phyloP scores from a whole-genome alignment of 23 tunicate species.

The Trididemnum clinides region DNA sequence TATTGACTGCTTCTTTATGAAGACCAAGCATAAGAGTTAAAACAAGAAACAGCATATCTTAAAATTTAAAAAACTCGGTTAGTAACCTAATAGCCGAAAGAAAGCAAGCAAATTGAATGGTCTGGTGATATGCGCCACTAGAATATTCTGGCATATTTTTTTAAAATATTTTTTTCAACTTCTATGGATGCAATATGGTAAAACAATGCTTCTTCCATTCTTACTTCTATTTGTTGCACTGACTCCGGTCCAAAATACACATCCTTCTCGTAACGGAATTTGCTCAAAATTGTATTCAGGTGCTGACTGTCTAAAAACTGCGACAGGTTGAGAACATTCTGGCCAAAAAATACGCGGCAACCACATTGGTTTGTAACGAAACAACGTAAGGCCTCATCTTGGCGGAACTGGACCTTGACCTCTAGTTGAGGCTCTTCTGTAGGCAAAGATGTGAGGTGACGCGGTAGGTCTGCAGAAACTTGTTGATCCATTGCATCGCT shows the following conservation, averaged over 20 bases:
- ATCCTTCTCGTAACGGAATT: constrained; percentile 32
- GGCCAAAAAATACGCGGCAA: constrained; percentile 71
- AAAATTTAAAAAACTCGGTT: too few relatives aligned
- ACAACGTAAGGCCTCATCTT: constrained; percentile 36
- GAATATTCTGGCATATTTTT: too few relatives aligned
- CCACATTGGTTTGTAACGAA: constrained; percentile 54
- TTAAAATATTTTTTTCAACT: too few relatives aligned
- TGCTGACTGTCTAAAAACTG: constrained; percentile 57
- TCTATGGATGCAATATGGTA: too few relatives aligned
- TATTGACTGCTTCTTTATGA: too few relatives aligned
- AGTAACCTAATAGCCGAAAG: too few relatives aligned
- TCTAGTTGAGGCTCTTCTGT: background rate
- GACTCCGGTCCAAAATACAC: constrained; percentile 69
- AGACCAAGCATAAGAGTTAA: too few relatives aligned
- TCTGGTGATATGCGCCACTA: too few relatives aligned
- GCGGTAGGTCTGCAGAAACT: background rate
- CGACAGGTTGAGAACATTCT: constrained; percentile 57
- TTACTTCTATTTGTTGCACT: constrained; percentile 59
- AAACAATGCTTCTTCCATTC: too few relatives aligned
- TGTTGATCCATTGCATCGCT: too few relatives aligned
- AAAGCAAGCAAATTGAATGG: too few relatives aligned
- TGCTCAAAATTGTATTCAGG: constrained; percentile 20
- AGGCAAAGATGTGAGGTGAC: background rate
- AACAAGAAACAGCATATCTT: too few relatives aligned
- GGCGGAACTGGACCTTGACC: constrained; percentile 28